Evolutionary conservation across 2,797 vertebrate species (phyloP).

Genomic region (Pampus argenteus): DNA sequence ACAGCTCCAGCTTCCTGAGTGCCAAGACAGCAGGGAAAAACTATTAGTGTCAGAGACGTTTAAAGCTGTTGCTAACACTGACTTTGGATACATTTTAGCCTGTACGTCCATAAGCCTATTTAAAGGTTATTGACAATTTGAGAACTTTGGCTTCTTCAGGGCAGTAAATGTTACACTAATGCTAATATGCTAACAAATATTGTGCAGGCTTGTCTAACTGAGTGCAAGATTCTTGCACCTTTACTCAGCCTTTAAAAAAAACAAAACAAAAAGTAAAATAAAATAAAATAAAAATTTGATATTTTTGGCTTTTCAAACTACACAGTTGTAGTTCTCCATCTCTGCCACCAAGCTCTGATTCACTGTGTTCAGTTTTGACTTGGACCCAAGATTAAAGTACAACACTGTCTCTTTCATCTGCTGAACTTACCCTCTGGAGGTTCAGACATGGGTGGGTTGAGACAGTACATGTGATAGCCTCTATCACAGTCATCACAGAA

Average conservation of each 20-base stretch:
- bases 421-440: slow-evolving; percentile 91
- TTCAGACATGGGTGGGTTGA: slow-evolving; percentile 93
- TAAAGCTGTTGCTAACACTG: background rate
- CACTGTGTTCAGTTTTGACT: background rate
- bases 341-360: background rate
- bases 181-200: too few relatives aligned
- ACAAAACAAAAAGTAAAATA: too few relatives aligned
- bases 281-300: too few relatives aligned
- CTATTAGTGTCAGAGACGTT: background rate
- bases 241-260: background rate
- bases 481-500: slow-evolving; percentile 97
- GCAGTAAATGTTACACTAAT: too few relatives aligned
- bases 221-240: background rate
- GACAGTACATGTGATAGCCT: slow-evolving; percentile 98
- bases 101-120: background rate
- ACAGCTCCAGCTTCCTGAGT: slow-evolving; percentile 96
- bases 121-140: too few relatives aligned
- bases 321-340: background rate
- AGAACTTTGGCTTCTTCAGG: too few relatives aligned
- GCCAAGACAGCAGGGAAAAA: slow-evolving; percentile 12
- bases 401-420: background rate
- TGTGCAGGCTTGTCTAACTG: too few relatives aligned
- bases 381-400: background rate
- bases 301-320: background rate
- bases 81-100: background rate